A percentile compares a stretch with the other conserved stretches of the same genome.
Evolutionary conservation across 2,888 invertebrate species (phyloP).

Genomic region (Lottia scabra): DNA sequence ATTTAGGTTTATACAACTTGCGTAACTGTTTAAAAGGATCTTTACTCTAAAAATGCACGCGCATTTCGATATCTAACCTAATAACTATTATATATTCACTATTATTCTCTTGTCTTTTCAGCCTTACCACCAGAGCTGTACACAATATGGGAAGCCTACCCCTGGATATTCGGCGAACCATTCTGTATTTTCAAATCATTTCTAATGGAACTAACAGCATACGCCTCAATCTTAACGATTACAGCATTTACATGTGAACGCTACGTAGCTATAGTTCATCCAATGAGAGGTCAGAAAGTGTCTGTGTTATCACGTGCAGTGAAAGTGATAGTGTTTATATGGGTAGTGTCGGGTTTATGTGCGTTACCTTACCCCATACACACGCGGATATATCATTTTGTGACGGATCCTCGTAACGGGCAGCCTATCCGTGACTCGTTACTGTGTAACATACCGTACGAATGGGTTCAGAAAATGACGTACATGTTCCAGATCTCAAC

Average conservation of each 20-base stretch:
- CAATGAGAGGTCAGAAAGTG: slow-evolving; percentile 85
- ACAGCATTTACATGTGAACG: slow-evolving; percentile 92
- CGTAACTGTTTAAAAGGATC: too few relatives aligned
- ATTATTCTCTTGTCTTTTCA: slow-evolving; percentile 42
- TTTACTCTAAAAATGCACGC: too few relatives aligned
- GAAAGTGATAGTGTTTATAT: slow-evolving; percentile 86
- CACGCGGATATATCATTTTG: slow-evolving; percentile 54
- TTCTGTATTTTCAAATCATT: slow-evolving; percentile 71
- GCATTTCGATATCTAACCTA: too few relatives aligned
- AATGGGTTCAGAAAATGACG: slow-evolving; percentile 47
- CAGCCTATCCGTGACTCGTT: slow-evolving; percentile 48
- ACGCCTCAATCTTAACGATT: slow-evolving; percentile 91
- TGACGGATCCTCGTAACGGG: slow-evolving; percentile 36
- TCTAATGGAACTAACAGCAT: slow-evolving; percentile 77
- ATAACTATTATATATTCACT: not conserved
- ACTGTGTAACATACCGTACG: slow-evolving; percentile 54
- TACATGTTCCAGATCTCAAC: slow-evolving; percentile 82
- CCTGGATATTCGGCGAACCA: slow-evolving; percentile 69
- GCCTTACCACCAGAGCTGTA: slow-evolving; percentile 71
- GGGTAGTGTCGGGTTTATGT: slow-evolving; percentile 82
- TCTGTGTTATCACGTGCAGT: slow-evolving; percentile 84
- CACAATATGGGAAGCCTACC: slow-evolving; percentile 71
- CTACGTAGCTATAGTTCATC: slow-evolving; percentile 90
- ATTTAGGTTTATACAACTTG: too few relatives aligned
- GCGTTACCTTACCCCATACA: slow-evolving; percentile 72